Conservation (phyloP, 37 sponge, comb jelly and placozoan genomes). For the Theonella swinhoei region DNA sequence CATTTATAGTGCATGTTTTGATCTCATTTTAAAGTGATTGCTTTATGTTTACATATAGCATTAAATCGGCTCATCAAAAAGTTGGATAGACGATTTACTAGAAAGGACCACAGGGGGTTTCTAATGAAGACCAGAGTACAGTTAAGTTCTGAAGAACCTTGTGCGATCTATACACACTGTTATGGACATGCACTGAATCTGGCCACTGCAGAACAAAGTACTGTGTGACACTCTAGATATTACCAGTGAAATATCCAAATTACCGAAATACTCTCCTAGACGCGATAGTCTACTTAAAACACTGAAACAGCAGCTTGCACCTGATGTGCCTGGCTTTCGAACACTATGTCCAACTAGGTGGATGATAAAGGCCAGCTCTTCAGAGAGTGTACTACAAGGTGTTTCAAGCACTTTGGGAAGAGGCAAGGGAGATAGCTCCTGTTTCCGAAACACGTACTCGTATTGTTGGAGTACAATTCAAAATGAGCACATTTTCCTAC, state of each 20-base stretch:
- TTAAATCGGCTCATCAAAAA: too few species aligned
- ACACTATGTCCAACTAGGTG: constrained; percentile 58
- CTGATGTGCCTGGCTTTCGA: constrained; percentile 45
- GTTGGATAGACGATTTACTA: too few species aligned
- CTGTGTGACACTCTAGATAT: constrained; percentile 54
- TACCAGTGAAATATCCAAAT: constrained; percentile 55
- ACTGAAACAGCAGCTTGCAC: constrained; percentile 30
- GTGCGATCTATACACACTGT: constrained; percentile 49
- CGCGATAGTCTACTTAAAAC: constrained; percentile 34
- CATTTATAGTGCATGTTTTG: too few species aligned
- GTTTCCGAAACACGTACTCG: constrained; percentile 52
- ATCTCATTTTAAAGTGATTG: too few species aligned
- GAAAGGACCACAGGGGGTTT: too few species aligned
- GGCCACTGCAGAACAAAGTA: constrained; percentile 18
- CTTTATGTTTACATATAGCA: too few species aligned
- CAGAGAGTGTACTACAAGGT: constrained; percentile 44
- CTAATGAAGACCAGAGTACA: too few species aligned
- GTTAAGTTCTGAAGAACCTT: constrained; percentile 41
- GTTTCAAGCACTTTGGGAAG: constrained; percentile 47
- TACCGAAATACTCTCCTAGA: constrained; percentile 53
- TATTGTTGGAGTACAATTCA: constrained; percentile 33
- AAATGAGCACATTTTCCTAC: constrained; percentile 31
- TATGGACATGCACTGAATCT: too few species aligned
- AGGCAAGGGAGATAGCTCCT: constrained; percentile 18
- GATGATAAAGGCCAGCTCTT: constrained; percentile 45